Evolutionary conservation across 2,797 vertebrate genomes (phyloP), one percentile per base, ranked within the genome.

Genomic region (Phylloscopus collybita): DNA sequence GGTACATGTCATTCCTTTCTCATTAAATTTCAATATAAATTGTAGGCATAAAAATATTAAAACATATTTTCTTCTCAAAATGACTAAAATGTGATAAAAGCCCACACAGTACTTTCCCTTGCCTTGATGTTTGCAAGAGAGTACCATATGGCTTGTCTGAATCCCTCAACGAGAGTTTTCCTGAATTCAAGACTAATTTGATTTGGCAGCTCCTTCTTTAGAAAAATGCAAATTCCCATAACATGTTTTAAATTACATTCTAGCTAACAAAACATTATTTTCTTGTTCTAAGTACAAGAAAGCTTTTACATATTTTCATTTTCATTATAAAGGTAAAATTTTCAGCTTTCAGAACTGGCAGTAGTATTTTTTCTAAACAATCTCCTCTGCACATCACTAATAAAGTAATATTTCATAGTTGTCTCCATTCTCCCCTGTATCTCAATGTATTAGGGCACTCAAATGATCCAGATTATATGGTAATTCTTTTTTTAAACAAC

Each of bases 1-100:
- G 69, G 56, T 79, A 69, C 30, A 60, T 18, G 40, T 22, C 2
- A 72, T 87, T 96, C 92, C 36, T 88, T 80, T 83, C 81, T 88
- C 84, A 76, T 84, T 95, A 87, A 90, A 91, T 40, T 82, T 26
- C 40, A 92, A 50, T 79, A 67, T 25, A 59, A 93, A 67, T 87
- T 72, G 57, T 75, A 75, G 2, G 26, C 60, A 79, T 20, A 65
- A 94, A 92, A 93, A 92, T 92, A 95, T 73, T 86, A 93, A 95
- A 94, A 89, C 71, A 72, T 87, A 95, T 96, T 95, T 95, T 84
- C 85, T 80, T 92, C 91, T 80, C 72, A 91, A 96, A 96, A 95
- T 94, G 86, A 96, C 84, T 94, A 91, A 95, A 96, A 93, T 85
- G 85, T 96, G 92, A 81, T 92, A 88, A 88, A 93, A 94, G 38